Evolutionary conservation across 2,113 vertebrate species (phyloP).

Genomic region (Eptesicus fuscus): DNA sequence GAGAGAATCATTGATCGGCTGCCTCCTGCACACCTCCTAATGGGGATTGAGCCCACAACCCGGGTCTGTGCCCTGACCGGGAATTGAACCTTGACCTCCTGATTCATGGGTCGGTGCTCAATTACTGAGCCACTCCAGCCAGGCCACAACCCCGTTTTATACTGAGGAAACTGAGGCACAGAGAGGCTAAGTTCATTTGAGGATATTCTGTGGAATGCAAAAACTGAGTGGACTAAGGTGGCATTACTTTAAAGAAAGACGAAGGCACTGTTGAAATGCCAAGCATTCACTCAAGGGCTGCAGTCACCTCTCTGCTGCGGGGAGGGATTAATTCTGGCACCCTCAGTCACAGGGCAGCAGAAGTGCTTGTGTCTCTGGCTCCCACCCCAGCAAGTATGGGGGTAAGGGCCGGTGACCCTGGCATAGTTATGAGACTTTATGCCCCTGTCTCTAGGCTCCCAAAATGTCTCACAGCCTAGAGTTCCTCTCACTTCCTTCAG

Average conservation of each 20-base stretch:
- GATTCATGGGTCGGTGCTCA: too few species aligned
- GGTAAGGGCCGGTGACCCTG: not conserved
- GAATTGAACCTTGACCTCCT: too few species aligned
- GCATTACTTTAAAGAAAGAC: not conserved
- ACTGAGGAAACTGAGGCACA: not conserved
- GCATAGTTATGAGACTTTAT: not conserved
- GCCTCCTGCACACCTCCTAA: too few species aligned
- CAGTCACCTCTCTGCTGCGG: not conserved
- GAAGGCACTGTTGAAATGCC: not conserved
- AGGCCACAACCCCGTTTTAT: not conserved
- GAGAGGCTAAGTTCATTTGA: not conserved
- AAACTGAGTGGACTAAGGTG: not conserved
- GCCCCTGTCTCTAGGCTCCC: not conserved
- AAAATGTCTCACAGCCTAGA: not conserved
- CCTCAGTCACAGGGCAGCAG: not conserved
- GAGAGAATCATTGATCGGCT: too few species aligned
- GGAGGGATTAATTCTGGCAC: not conserved
- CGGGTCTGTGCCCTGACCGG: too few species aligned
- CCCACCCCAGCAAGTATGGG: not conserved
- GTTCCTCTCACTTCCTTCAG: not conserved
- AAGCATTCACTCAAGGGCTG: not conserved
- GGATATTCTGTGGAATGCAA: not conserved
- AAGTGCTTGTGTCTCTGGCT: not conserved
- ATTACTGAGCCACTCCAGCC: too few species aligned
- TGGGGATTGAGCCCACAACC: too few species aligned